Conservation (phyloP, 2,888 invertebrate species). For the Ferrisia virgata region DNA sequence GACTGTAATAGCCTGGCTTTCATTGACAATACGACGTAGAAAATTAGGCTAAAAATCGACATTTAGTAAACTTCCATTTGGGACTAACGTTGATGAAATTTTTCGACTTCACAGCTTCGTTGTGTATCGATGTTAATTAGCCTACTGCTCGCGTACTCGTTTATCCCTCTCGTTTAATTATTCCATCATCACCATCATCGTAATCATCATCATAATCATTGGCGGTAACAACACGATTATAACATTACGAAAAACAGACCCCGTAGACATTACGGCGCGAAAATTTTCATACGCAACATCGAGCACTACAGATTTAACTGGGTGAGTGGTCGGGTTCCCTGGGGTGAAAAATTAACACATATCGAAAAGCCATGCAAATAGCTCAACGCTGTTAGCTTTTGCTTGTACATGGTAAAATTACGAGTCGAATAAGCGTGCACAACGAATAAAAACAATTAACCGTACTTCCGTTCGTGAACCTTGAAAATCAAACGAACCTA, state of each 20-base stretch:
- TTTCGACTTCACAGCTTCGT: background rate
- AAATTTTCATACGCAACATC: background rate
- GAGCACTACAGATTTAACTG: no score
- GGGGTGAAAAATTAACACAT: background rate
- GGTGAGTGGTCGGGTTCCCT: no score
- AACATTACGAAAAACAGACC: no score
- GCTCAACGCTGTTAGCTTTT: no score
- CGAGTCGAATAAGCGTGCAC: background rate
- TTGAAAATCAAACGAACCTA: background rate
- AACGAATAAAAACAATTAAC: background rate
- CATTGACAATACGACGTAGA: no score
- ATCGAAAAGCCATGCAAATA: background rate
- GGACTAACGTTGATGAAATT: background rate
- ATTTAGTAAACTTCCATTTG: background rate
- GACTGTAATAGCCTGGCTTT: no score
- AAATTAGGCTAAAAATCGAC: no score
- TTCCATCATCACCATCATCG: background rate
- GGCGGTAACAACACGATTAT: no score
- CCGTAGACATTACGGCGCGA: background rate
- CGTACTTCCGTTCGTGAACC: conserved; percentile 14
- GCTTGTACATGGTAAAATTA: no score
- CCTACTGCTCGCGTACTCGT: background rate
- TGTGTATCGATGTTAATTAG: background rate
- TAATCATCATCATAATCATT: no score
- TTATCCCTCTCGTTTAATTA: background rate